A percentile compares a stretch with the other conserved stretches of the same genome.
Evolutionary conservation across 2,888 invertebrate genomes (phyloP).

Genomic region (Bhutanitis thaidina): DNA sequence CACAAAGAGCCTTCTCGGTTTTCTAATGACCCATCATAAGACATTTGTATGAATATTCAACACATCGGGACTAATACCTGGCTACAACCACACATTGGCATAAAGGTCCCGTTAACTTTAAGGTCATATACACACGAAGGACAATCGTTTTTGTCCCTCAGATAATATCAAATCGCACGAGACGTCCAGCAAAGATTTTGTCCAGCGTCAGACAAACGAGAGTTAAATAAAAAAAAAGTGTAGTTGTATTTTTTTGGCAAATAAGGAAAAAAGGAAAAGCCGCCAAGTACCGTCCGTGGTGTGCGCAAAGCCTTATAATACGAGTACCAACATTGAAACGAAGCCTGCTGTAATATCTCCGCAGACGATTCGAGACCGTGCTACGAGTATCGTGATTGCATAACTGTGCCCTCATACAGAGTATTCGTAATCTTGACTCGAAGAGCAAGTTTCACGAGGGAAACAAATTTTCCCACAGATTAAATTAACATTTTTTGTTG

Average conservation of each 20-base stretch:
- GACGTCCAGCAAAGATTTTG: too few species aligned
- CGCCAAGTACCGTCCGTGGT: too few species aligned
- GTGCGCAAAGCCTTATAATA: background rate
- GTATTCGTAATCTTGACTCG: too few species aligned
- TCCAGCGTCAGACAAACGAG: too few species aligned
- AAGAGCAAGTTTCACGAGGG: too few species aligned
- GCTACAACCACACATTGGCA: background rate
- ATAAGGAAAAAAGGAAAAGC: too few species aligned
- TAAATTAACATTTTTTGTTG: too few species aligned
- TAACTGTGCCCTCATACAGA: background rate
- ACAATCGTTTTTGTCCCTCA: too few species aligned
- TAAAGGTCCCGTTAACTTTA: slow-evolving; percentile 8
- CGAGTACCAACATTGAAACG: slow-evolving; percentile 9
- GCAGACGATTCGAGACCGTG: background rate
- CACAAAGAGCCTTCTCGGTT: background rate
- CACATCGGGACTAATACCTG: background rate
- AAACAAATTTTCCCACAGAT: background rate
- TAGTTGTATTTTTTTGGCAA: too few species aligned
- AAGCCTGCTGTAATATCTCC: slow-evolving; percentile 1
- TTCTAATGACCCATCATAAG: background rate
- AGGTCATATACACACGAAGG: too few species aligned
- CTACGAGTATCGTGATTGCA: background rate
- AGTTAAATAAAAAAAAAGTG: too few species aligned
- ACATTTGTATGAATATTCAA: background rate
- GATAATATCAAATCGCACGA: too few species aligned